phyloP scores from a whole-genome alignment of 1,140 invertebrate species.

The Apis laboriosa region DNA sequence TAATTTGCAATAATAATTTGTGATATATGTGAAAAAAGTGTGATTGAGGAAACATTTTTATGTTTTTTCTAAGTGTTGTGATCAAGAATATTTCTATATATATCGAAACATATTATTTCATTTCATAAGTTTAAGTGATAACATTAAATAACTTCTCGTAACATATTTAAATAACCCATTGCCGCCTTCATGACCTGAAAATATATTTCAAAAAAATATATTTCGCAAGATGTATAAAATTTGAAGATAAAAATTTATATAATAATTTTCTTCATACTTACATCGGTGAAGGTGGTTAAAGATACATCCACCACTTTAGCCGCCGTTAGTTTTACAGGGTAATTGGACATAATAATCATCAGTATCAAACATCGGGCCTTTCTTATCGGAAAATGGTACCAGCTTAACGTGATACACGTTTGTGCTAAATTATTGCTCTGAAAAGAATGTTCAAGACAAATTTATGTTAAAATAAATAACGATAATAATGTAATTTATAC shows the following conservation, averaged over 20 bases:
- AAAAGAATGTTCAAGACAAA: background rate
- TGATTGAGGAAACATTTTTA: constrained; percentile 34
- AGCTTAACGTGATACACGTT: constrained; percentile 57
- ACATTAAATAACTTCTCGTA: constrained; percentile 7
- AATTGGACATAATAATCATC: constrained; percentile 57
- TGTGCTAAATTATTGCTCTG: constrained; percentile 43
- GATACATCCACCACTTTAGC: constrained; percentile 62
- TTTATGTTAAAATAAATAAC: background rate
- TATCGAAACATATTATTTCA: constrained; percentile 11
- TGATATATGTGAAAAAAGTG: no score
- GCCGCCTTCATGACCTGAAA: constrained; percentile 46
- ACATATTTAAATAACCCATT: constrained; percentile 51
- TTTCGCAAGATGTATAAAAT: background rate
- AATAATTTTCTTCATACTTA: constrained; percentile 27
- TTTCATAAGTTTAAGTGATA: no score
- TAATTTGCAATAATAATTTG: no score
- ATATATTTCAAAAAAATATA: background rate
- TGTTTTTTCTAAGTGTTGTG: no score
- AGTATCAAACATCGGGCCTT: constrained; percentile 53
- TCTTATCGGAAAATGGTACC: constrained; percentile 60
- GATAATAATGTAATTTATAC: constrained; percentile 13
- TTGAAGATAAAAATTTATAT: no score
- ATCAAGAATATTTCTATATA: no score
- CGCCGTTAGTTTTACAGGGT: constrained; percentile 63
- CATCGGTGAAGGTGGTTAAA: constrained; percentile 47